A percentile compares a stretch with the other conserved stretches of the same genome.
Conservation (phyloP, 2,113 vertebrate genomes). For the rabbit (Oryctolagus cuniculus) region mOryCun1.1 NC_091432.1:185594001-185594500, state of each 20-base stretch:
- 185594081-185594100: constrained; percentile 42
- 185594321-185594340: constrained; percentile 18
- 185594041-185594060: constrained; percentile 46
- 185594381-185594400: background rate
- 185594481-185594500: background rate
- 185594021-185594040: constrained; percentile 32
- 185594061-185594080: background rate
- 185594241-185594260: constrained; percentile 39
- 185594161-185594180: constrained; percentile 28
- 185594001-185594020: background rate
- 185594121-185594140: constrained; percentile 55
- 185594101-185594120: constrained; percentile 44
- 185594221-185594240: constrained; percentile 41
- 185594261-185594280: constrained; percentile 47
- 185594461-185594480: background rate
- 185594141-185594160: constrained; percentile 56
- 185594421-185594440: constrained; percentile 11
- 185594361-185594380: constrained; percentile 35
- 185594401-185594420: constrained; percentile 16
- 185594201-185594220: constrained; percentile 52
- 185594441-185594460: background rate
- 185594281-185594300: background rate
- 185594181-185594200: constrained; percentile 54
- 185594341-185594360: background rate
- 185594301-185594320: constrained; percentile 35